Conservation (phyloP, 2,113 vertebrate genomes). For the Mungos mungo region DNA sequence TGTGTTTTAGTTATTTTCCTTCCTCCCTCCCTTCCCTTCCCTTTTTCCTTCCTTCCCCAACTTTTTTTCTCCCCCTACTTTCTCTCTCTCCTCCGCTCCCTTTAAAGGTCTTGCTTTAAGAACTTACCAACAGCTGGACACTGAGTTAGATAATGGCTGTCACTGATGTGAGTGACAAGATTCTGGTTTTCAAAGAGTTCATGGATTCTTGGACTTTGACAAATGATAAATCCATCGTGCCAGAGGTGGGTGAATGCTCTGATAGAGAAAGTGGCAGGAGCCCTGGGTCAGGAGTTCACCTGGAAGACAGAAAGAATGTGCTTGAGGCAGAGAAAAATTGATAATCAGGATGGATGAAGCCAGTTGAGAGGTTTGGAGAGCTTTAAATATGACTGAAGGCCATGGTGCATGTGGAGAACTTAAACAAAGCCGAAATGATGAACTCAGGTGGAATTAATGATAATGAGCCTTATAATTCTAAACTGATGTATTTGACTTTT, state of each 20-base stretch:
- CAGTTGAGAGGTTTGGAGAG: neutral
- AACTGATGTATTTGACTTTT: neutral
- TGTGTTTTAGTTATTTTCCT: neutral
- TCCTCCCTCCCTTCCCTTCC: rapidly evolving
- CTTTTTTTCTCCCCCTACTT: neutral
- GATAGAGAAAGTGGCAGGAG: neutral
- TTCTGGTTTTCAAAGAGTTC: neutral
- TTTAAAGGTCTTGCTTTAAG: neutral
- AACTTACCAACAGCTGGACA: neutral
- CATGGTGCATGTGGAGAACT: neutral
- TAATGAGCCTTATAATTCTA: neutral
- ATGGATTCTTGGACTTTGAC: neutral
- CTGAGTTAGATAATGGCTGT: neutral
- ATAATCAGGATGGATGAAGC: neutral
- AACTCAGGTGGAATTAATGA: neutral
- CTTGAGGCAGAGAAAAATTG: neutral
- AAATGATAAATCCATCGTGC: neutral
- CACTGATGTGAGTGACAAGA: too few relatives aligned
- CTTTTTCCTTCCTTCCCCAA: rapidly evolving
- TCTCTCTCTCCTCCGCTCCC: too few relatives aligned
- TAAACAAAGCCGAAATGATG: neutral
- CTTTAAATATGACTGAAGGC: neutral
- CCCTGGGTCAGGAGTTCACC: neutral
- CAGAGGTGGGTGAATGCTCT: neutral
- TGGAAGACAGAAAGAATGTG: neutral